A percentile compares a stretch with the other conserved stretches of the same genome.
phyloP scores from a whole-genome alignment of 2,113 vertebrate genomes.

The Promerops cafer region DNA sequence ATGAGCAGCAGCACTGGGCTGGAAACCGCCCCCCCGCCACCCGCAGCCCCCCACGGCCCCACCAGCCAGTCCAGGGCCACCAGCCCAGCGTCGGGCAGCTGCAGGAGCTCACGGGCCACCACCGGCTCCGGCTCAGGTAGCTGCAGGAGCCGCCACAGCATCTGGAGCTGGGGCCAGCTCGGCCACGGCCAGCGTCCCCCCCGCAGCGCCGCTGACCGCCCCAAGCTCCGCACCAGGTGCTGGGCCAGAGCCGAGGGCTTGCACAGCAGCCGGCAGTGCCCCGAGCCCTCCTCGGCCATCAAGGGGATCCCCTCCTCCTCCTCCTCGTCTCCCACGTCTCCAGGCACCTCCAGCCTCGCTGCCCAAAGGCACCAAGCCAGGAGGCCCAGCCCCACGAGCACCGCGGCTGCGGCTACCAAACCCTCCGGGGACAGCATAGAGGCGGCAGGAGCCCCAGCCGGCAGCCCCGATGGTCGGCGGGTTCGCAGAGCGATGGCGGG shows the following conservation, averaged over 20 bases:
- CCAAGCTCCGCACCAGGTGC: slow-evolving; percentile 12
- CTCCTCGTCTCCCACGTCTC: background rate
- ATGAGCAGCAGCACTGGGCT: slow-evolving; percentile 78
- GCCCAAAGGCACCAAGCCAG: background rate
- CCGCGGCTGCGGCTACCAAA: background rate
- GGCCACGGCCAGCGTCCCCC: background rate
- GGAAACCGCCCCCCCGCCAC: slow-evolving; percentile 57
- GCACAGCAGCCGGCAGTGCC: background rate
- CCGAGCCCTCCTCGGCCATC: background rate
- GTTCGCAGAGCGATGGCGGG: background rate
- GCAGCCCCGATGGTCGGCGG: background rate
- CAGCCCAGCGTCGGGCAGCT: background rate
- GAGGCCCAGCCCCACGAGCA: background rate
- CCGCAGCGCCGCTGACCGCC: background rate
- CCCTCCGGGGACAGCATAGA: background rate
- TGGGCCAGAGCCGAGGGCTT: slow-evolving; percentile 36
- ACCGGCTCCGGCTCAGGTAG: background rate
- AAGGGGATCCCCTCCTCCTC: slow-evolving; percentile 6
- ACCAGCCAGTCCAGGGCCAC: slow-evolving; percentile 63
- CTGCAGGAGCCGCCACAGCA: background rate
- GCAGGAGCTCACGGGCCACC: background rate
- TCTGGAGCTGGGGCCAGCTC: background rate
- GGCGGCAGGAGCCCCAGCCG: background rate
- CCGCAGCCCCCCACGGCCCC: slow-evolving; percentile 76
- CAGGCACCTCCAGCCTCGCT: background rate